These are phyloP conservation scores for Phalanger gymnotis DNA, from an alignment of 2,797 vertebrate species.

Conservation along the genomic window DNA sequence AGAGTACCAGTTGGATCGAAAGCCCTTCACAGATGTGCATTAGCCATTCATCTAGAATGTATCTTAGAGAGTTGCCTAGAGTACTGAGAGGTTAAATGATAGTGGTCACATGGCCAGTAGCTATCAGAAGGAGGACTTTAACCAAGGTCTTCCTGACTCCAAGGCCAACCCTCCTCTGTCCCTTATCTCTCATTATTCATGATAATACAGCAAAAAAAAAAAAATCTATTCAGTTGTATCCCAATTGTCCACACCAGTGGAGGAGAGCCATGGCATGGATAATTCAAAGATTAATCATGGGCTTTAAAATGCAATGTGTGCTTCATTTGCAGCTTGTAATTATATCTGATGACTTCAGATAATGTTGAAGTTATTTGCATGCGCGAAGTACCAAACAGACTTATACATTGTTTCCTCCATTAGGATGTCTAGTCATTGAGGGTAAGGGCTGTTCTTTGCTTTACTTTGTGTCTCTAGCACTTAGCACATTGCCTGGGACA, in stretches of 20 bases:
- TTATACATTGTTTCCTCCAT: not conserved
- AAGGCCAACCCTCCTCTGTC: not conserved
- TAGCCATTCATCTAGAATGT: not conserved
- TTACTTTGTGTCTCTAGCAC: not conserved
- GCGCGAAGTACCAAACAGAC: not conserved
- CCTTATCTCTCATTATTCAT: not conserved
- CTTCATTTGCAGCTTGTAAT: accelerated
- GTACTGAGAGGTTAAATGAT: not conserved
- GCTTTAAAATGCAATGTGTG: accelerated
- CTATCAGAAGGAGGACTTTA: not conserved
- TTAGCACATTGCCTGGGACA: not conserved
- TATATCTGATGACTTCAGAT: no score
- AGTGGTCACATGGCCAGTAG: not conserved
- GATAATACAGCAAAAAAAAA: not conserved
- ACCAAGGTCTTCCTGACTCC: not conserved
- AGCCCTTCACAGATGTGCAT: not conserved
- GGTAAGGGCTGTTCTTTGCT: not conserved
- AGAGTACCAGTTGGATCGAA: not conserved
- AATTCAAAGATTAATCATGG: accelerated
- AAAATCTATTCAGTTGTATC: no score
- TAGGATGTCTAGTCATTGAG: not conserved
- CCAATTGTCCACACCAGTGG: not conserved
- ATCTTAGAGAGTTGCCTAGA: not conserved
- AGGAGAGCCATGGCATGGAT: not conserved
- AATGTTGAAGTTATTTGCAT: not conserved